Evolutionary conservation across 1,140 invertebrate species (phyloP), one percentile per base, ranked within the genome.

Genomic region (Achroia grisella): DNA sequence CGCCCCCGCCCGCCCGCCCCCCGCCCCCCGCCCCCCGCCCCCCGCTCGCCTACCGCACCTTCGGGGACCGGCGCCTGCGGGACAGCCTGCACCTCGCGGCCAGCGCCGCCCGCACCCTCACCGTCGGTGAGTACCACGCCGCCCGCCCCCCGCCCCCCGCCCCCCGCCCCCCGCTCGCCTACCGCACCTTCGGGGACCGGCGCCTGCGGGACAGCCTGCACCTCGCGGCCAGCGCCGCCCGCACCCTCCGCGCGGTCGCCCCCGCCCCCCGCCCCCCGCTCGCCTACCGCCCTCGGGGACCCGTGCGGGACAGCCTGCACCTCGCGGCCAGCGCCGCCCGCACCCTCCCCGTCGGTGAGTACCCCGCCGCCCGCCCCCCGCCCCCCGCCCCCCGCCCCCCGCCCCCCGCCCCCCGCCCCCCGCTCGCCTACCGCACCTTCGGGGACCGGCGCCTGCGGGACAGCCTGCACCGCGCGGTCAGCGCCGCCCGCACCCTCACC

Each of bases 321-420:
- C 71, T 67, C 54, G 88, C 91, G 2, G 92, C 93, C 2, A 89
- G 99, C 6, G 97, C 97, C 2, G 97, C 97, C 0, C 98, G 98
- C 23, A 99, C 99, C 86, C 99, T 98, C n/a, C n/a, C n/a, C n/a
- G n/a, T n/a, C n/a, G n/a, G n/a, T n/a, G 98, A 98, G 98, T 3
- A 99, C 98, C 87, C 98, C 98, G 1, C 97, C 94, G 2, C 99
- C 97, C 76, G 89, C 91, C 4, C 97, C 98, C 3, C n/a, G n/a
- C n/a, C n/a, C n/a, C n/a, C n/a, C n/a, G n/a, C n/a, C n/a, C n/a
- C n/a, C n/a, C n/a, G n/a, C n/a, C 92, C 98, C 89, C 96, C 96
- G 11, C 93, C 95, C 37, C 89, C 91, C 1, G 85, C 89, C 31
- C 89, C 92, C 1, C 86, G 88, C 10, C 52, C 88, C 2, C 86